Evolutionary conservation across 2,888 invertebrate genomes (phyloP).

Genomic region (Siphlonurus alternatus): DNA sequence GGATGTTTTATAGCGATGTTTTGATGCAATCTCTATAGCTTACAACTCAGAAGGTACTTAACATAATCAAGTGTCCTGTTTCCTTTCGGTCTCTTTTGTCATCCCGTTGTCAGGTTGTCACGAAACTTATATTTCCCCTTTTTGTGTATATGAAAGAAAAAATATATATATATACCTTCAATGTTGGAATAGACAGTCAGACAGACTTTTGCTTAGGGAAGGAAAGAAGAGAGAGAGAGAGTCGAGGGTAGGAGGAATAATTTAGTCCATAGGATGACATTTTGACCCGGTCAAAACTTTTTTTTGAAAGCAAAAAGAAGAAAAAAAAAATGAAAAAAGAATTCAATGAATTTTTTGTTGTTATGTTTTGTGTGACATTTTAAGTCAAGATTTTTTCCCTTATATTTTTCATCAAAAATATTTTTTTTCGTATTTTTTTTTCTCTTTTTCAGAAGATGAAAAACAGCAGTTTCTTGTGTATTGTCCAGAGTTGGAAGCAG

Average conservation of each 20-base stretch:
- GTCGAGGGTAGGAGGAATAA: not conserved
- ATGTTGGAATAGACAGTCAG: not conserved
- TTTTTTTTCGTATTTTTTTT: too few relatives aligned
- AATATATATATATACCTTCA: not conserved
- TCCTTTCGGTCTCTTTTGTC: not conserved
- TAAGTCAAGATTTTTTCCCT: not conserved
- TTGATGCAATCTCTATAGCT: not conserved
- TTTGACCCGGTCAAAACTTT: not conserved
- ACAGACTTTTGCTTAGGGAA: not conserved
- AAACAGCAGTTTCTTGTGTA: too few relatives aligned
- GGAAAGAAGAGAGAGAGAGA: not conserved
- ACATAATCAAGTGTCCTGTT: conserved; percentile 3
- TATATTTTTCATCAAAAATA: not conserved
- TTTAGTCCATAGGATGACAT: not conserved
- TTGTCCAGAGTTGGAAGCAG: too few relatives aligned
- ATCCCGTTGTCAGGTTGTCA: not conserved
- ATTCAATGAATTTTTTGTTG: not conserved
- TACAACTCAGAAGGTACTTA: not conserved
- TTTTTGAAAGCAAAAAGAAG: not conserved
- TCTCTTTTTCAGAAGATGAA: too few relatives aligned
- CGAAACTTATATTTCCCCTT: not conserved
- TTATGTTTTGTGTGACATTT: not conserved
- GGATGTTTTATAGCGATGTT: conserved; percentile 2
- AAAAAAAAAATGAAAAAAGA: not conserved
- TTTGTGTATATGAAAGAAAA: not conserved